Percentiles rank a stretch among this genome's conserved stretches.
These are phyloP conservation scores for Callopanchax toddi DNA, from an alignment of 2,113 vertebrate genomes.

Conservation along the genomic window DNA sequence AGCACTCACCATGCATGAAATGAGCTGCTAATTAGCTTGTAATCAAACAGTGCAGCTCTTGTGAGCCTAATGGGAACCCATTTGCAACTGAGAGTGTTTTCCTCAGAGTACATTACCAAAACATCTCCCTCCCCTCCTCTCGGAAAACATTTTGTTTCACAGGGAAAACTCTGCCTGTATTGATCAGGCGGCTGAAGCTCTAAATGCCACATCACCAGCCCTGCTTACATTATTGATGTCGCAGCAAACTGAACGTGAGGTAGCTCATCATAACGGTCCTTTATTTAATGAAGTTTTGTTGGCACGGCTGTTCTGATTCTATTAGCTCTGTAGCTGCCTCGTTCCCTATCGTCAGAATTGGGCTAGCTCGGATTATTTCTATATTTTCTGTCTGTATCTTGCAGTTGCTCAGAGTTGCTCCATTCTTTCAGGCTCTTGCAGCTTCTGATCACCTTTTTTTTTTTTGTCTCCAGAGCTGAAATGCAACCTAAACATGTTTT, in stretches of 20 bases:
- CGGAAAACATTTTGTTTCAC: constrained; percentile 61
- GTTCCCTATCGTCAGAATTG: too few relatives aligned
- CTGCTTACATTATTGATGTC: constrained; percentile 9
- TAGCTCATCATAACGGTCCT: neutral
- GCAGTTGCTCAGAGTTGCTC: too few relatives aligned
- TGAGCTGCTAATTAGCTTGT: constrained; percentile 79
- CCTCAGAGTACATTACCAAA: constrained; percentile 66
- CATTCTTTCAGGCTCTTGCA: too few relatives aligned
- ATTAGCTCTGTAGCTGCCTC: neutral
- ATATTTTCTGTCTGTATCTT: too few relatives aligned
- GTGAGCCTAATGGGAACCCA: constrained; percentile 75
- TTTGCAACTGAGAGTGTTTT: constrained; percentile 75
- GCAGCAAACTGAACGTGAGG: constrained; percentile 14
- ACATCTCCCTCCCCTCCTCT: constrained; percentile 53
- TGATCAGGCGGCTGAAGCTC: constrained; percentile 39
- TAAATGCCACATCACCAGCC: constrained; percentile 36
- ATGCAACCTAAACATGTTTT: too few relatives aligned
- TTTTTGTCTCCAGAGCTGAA: too few relatives aligned
- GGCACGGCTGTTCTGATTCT: neutral
- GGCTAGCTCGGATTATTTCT: neutral
- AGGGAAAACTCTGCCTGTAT: constrained; percentile 40
- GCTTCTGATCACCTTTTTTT: too few relatives aligned
- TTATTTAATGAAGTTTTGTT: neutral
- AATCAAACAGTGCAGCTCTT: constrained; percentile 79
- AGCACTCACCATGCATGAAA: constrained; percentile 77